Evolutionary conservation across 2,888 invertebrate species (phyloP), one percentile per base, ranked within the genome.

Genomic region (Abrostola triplasia): DNA sequence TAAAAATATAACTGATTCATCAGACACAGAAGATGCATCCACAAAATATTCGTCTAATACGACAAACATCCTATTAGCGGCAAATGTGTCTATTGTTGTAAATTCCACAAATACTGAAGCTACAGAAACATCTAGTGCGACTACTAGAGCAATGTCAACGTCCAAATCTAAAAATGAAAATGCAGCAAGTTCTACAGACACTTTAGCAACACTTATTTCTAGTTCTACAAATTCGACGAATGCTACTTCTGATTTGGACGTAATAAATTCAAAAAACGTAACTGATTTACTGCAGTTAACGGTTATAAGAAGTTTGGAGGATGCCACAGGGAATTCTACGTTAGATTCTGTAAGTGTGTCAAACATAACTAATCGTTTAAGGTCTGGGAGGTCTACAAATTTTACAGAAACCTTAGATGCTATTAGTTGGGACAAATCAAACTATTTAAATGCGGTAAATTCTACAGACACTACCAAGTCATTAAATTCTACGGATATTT

Each of bases 211-310:
- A 52, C 41, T 63, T 5, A 63, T 12, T 40, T 70, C 74, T 2
- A 70, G 49, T 60, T 70, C 55, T 12, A 59, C 36, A 8, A 73
- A 74, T 56, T 67, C 67, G 50, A 73, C 74, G 11, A 73, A 74
- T 54, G 36, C 51, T 4, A 70, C 67, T 24, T 58, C 55, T 55
- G 49, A 11, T 8, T 47, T 58, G 36, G 42, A 63, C n/a, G 36
- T 10, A 56, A 49, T 24, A 44, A 40, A 10, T 11, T 52, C 51
- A 24, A 10, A 53, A 42, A 70, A 74, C 11, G 55, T 38, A 4
- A 56, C 63, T 13, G 59, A 59, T 36, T 36, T 60, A 51, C 42
- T 63, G 49, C 44, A 64, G 41, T 12, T 0, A 40, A 63, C 12
- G 47, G 12, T 61, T 35, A 42, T 12, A 47, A 63, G 9, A 5